A percentile compares a stretch with the other conserved stretches of the same genome.
Evolutionary conservation across 1,140 invertebrate genomes (phyloP).

Genomic region (Lasaia peninsularis): DNA sequence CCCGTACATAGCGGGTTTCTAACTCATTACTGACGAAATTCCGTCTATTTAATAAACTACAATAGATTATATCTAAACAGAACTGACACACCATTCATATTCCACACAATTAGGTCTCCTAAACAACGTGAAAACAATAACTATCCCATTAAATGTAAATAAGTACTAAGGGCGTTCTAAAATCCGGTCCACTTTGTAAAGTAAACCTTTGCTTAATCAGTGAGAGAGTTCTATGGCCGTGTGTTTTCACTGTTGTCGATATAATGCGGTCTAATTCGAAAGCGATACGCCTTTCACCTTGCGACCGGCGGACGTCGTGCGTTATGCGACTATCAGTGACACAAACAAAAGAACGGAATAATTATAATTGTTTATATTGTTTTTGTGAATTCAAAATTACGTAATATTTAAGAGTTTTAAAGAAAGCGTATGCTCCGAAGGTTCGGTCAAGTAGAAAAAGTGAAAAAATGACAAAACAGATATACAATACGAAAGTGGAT

Average conservation of each 20-base stretch:
- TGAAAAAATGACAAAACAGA: too few species aligned
- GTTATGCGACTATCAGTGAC: slow-evolving; percentile 21
- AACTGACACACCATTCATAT: neutral
- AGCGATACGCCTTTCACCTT: slow-evolving; percentile 14
- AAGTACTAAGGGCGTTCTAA: slow-evolving; percentile 1
- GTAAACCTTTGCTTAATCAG: slow-evolving; percentile 10
- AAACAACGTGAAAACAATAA: slow-evolving; percentile 4
- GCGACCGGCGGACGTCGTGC: slow-evolving; percentile 25
- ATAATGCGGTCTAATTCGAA: slow-evolving; percentile 22
- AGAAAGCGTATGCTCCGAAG: too few species aligned
- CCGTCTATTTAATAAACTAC: too few species aligned
- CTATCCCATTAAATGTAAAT: slow-evolving; percentile 2
- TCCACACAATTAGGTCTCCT: neutral
- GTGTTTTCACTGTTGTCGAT: slow-evolving; percentile 32
- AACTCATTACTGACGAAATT: too few species aligned
- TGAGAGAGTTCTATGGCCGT: slow-evolving; percentile 13
- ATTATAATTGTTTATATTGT: slow-evolving; percentile 16
- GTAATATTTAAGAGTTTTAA: too few species aligned
- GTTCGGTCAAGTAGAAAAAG: too few species aligned
- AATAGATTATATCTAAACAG: neutral
- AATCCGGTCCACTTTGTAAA: slow-evolving; percentile 6
- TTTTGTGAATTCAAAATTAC: slow-evolving; percentile 2
- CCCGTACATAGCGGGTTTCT: too few species aligned
- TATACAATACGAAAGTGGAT: too few species aligned
- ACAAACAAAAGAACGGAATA: slow-evolving; percentile 16